A percentile compares a stretch with the other conserved stretches of the same genome.
Evolutionary conservation across 2,888 invertebrate genomes (phyloP).

Genomic region (Nesidiocoris tenuis): DNA sequence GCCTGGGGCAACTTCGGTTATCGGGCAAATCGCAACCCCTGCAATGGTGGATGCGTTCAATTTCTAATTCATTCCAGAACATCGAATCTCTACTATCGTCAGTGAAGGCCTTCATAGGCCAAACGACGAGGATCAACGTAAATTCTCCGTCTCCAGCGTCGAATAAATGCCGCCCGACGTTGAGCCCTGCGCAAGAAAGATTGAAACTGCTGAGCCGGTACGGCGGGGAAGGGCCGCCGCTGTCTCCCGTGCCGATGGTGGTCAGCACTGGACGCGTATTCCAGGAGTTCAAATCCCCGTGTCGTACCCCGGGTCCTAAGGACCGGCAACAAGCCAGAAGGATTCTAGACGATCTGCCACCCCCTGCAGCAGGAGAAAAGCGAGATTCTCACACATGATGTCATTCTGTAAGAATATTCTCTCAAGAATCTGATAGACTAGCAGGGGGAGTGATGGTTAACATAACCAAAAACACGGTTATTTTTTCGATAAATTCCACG

Average conservation of each 20-base stretch:
- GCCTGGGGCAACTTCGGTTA: no score
- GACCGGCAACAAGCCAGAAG: background rate
- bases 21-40: no score
- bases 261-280: slow-evolving; percentile 7
- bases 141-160: background rate
- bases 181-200: background rate
- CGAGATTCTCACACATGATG: background rate
- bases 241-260: slow-evolving; percentile 3
- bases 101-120: background rate
- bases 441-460: no score
- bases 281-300: slow-evolving; percentile 14
- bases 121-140: background rate
- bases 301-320: background rate
- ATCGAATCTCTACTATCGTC: background rate
- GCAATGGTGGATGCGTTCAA: no score
- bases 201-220: slow-evolving; percentile 9
- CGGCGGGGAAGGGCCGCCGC: slow-evolving; percentile 1
- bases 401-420: no score
- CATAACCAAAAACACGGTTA: no score
- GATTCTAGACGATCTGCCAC: background rate
- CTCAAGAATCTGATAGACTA: no score
- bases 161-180: background rate
- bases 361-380: background rate
- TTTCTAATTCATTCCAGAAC: slow-evolving; percentile 6
- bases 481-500: no score